phyloP scores from a whole-genome alignment of 2,797 vertebrate species.

The Poecile montanus region DNA sequence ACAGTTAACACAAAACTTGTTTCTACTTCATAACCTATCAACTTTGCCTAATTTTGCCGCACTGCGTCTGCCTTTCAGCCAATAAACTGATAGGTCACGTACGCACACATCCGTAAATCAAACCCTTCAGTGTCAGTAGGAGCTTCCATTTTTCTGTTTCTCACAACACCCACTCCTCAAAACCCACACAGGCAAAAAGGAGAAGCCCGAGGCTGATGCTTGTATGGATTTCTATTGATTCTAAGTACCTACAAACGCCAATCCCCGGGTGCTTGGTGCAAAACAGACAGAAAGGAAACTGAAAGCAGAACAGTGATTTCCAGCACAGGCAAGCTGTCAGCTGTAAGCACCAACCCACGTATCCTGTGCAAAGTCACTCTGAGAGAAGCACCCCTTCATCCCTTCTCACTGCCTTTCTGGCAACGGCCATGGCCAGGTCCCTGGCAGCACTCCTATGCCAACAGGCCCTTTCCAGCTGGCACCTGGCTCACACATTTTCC shows the following conservation, averaged over 20 bases:
- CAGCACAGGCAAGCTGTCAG: neutral
- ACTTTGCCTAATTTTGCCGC: no score
- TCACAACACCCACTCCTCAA: neutral
- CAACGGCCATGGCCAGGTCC: fast-evolving
- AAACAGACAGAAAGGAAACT: neutral
- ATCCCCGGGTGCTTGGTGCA: fast-evolving
- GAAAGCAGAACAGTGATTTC: neutral
- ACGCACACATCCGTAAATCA: no score
- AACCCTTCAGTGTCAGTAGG: no score
- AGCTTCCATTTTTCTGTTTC: no score
- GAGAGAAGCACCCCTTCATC: neutral
- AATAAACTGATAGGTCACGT: no score
- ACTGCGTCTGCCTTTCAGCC: no score
- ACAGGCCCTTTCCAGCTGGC: neutral
- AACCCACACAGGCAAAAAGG: neutral
- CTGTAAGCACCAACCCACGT: neutral
- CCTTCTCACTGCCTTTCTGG: fast-evolving
- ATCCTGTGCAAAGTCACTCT: neutral
- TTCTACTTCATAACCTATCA: no score
- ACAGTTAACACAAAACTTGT: no score
- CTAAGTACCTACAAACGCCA: neutral
- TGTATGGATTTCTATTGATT: neutral
- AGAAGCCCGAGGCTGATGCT: neutral
- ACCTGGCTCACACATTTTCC: neutral
- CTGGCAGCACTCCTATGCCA: fast-evolving